Evolutionary conservation across 2,113 vertebrate genomes (phyloP).

Genomic region (Seriola aureovittata): DNA sequence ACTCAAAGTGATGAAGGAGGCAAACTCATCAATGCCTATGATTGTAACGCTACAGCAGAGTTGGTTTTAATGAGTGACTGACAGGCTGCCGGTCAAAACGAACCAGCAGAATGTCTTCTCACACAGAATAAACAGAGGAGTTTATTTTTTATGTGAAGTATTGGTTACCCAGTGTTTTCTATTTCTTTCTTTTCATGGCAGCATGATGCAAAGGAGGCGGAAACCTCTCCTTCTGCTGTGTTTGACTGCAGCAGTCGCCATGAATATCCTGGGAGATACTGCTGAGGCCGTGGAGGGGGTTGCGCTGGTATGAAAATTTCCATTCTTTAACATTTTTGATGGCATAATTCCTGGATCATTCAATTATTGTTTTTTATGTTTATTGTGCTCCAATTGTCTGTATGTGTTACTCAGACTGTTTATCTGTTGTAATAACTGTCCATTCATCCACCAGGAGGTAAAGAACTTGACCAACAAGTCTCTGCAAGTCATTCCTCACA

Average conservation of each 20-base stretch:
- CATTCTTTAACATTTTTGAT: neutral
- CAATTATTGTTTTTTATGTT: neutral
- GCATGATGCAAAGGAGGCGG: constrained; percentile 27
- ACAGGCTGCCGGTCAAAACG: neutral
- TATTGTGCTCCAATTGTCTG: neutral
- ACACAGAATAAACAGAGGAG: neutral
- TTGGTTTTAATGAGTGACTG: neutral
- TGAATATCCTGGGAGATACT: neutral
- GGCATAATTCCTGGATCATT: neutral
- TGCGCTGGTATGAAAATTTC: constrained; percentile 22
- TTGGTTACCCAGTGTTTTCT: neutral
- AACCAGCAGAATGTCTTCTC: neutral
- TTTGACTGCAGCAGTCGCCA: neutral
- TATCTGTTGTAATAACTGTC: neutral
- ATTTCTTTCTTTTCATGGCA: neutral
- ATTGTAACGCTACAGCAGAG: neutral
- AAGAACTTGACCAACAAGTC: constrained; percentile 56
- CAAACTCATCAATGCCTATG: neutral
- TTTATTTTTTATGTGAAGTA: neutral
- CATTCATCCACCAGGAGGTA: constrained; percentile 37
- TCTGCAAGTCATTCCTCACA: constrained; percentile 75
- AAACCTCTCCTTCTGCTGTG: constrained; percentile 39
- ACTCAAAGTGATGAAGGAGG: neutral
- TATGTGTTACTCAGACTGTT: neutral
- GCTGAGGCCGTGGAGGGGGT: neutral